Conservation (phyloP, 2,888 invertebrate species). For the Yponomeuta evonymella region DNA sequence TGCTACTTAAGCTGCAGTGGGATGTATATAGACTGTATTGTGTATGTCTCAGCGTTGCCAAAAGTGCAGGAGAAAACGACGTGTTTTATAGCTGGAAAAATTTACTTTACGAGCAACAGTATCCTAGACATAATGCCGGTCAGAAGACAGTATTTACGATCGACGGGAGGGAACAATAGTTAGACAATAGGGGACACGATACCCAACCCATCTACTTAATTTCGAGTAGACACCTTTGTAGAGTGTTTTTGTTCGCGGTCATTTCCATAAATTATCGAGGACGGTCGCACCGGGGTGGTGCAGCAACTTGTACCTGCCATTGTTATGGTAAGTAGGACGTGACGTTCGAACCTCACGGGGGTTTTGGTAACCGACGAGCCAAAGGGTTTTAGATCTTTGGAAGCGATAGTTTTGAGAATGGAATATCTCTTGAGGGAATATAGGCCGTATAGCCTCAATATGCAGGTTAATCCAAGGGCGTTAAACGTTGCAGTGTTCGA, state of each 20-base stretch:
- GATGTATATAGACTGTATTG: no score
- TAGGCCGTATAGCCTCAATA: neutral
- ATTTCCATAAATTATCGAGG: conserved; percentile 73
- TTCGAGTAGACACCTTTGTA: conserved; percentile 72
- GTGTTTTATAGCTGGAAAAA: neutral
- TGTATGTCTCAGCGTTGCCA: neutral
- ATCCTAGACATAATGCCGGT: neutral
- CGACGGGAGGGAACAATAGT: conserved; percentile 48
- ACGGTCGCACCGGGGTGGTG: conserved; percentile 30
- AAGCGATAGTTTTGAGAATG: neutral
- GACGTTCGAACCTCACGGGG: conserved; percentile 51
- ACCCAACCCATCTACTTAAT: conserved; percentile 70
- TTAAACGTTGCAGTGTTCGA: neutral
- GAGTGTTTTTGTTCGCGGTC: conserved; percentile 68
- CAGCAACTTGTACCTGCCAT: conserved; percentile 55
- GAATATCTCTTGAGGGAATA: neutral
- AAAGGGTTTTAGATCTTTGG: conserved; percentile 2
- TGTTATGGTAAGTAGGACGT: conserved; percentile 69
- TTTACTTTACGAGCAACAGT: neutral
- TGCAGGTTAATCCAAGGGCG: neutral
- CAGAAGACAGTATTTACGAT: conserved; percentile 54
- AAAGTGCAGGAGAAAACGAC: neutral
- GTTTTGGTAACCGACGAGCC: conserved; percentile 49
- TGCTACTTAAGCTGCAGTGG: no score
- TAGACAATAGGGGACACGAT: conserved; percentile 60